These are phyloP conservation scores for Hydrotaea cyrtoneurina DNA, from an alignment of 2,888 invertebrate species.

Conservation along the genomic window DNA sequence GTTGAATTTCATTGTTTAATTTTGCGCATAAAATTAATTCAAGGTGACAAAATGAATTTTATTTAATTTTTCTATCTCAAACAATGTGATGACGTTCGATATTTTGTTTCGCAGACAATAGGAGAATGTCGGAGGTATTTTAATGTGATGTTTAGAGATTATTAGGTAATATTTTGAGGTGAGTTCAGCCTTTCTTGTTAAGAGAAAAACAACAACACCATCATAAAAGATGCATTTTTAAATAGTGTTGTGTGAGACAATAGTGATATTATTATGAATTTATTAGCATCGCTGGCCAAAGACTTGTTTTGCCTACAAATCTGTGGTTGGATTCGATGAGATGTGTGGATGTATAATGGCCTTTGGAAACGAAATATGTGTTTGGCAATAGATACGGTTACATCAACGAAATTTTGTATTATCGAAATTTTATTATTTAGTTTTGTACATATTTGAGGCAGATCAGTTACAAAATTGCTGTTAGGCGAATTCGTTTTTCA, in stretches of 20 bases:
- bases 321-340: not conserved
- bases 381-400: conserved; percentile 51
- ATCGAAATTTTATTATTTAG: not conserved
- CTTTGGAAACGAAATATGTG: not conserved
- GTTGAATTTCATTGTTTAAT: conserved; percentile 14
- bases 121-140: not conserved
- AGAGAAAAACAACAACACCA: not conserved
- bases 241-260: conserved; percentile 18
- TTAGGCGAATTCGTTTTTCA: not conserved
- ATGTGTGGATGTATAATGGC: not conserved
- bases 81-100: conserved; percentile 14
- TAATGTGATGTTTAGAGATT: conserved; percentile 3
- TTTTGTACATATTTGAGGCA: conserved; percentile 7
- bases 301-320: conserved; percentile 45
- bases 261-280: conserved; percentile 38
- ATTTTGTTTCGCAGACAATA: conserved; percentile 11
- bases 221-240: conserved; percentile 33
- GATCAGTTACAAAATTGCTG: conserved; percentile 46
- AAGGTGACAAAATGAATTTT: conserved; percentile 51
- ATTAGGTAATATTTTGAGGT: conserved; percentile 51
- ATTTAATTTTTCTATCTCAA: not conserved
- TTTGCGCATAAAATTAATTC: conserved; percentile 60
- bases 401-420: conserved; percentile 34
- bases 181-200: not conserved
- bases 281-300: conserved; percentile 2